Base-by-base conservation (phyloP, 2,888 invertebrate genomes). In the Eudasyphora cyanicolor region DNA sequence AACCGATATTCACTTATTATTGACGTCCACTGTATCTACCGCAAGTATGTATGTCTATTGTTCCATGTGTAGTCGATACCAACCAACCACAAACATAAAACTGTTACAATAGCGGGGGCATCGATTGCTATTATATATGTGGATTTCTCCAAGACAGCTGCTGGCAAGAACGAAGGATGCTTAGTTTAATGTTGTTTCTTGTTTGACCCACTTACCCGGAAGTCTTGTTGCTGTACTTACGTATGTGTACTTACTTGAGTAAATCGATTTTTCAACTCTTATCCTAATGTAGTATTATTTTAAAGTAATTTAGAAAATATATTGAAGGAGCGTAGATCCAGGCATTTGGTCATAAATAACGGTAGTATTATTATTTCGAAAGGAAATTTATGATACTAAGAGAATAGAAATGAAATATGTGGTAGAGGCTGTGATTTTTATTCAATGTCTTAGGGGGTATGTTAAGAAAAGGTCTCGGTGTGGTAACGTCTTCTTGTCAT, bases 241-340 rank as follows among this genome's bases (percentile, higher is more conserved):
- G 32, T 62, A 29, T 62, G 38, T 64, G 32, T 71, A 57, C 49
- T 73, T 71, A 57, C 49, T 73, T 32, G 49, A 69, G 51, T 35
- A 74, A 77, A 82, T 82, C 74, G 77, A 78, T 82, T 82, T 82
- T 77, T n/a, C 57, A 45, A 74, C 60, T 54, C 24, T 45, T 45
- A 27, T 69, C 60, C 77, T 69, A 77, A 74, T 77, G 74, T 64
- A n/a, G 69, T 35, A 77, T 77, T 67, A 82, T 82, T 77, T 77
- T 67, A 60, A 74, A 77, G 76, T 38, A 29, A 82, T 67, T 81
- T 81, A 19, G 42, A 35, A 79, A 45, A 69, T 69, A 49, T 42
- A 21, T 67, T 64, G 35, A 38, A 60, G 17, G 32, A 7, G n/a
- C 29, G 24, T 12, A 54, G 24, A 19, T 1, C 27, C 12, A 27